Evolutionary conservation across 1,140 invertebrate species (phyloP), one percentile per base, ranked within the genome.

Genomic region (Drosophila busckii): DNA sequence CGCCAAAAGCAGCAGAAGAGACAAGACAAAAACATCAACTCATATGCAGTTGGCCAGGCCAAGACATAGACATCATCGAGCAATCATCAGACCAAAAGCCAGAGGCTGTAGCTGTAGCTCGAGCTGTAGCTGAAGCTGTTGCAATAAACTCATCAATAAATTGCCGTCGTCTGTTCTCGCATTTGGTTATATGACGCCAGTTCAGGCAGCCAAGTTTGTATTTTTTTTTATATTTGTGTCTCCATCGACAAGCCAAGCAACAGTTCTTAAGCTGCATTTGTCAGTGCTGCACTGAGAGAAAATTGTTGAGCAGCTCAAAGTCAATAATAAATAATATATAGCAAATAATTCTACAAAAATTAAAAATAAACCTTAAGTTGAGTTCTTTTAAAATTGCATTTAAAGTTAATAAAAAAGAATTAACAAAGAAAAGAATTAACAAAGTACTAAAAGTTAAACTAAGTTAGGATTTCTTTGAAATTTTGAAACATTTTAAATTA

Each of bases 71-170:
- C 75, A 82, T 80, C 75, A 80, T 58, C 65, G 55, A 55, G 44
- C 26, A 58, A 76, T 66, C 70, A 60, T 45, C 54, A 65, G 32
- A 13, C 13, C 10, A 22, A 42, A 3, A 26, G 42, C 17, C 16
- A 31, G 28, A 29, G 38, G n/a, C n/a, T n/a, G n/a, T 13, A 38
- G 20, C 25, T 12, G 26, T 0, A 45, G 44, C 28, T 23, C n/a
- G 22, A 31, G 15, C 22, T 28, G 4, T 20, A 23, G 22, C 12
- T 48, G 32, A n/a, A 22, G 42, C 53, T 44, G 26, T 82, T 85
- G 76, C 83, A 85, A 86, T 86, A 86, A 85, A 86, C 78, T 86
- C 83, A 82, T 86, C 84, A 86, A 86, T 86, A 86, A 86, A 86
- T 86, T 86, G 84, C 84, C 67, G 62, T 80, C 68, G 56, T 68